Percentiles rank a stretch among this genome's conserved stretches.
Conservation (phyloP, 2,888 invertebrate genomes). For the Himalopsyche tibetana region DNA sequence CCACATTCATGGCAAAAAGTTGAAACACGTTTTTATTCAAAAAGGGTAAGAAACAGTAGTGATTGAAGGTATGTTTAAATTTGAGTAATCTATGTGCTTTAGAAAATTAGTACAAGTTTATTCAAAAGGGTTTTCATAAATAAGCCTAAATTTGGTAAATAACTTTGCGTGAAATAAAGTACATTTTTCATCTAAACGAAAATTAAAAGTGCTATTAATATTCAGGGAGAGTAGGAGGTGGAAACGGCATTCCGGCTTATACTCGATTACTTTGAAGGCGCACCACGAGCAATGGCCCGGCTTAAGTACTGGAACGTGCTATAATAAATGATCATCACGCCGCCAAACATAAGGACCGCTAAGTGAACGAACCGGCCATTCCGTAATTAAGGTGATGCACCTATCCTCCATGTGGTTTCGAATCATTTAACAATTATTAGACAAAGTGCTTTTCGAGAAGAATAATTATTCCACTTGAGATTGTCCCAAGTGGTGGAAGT, state of each 20-base stretch:
- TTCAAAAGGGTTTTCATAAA: no score
- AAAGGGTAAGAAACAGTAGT: no score
- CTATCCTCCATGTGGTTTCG: conserved; percentile 7
- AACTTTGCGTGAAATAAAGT: background rate
- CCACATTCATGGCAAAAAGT: no score
- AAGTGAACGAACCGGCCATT: conserved; percentile 30
- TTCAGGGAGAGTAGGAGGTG: background rate
- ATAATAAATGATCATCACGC: conserved; percentile 35
- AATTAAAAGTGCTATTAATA: conserved; percentile 33
- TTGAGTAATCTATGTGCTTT: no score
- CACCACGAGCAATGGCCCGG: conserved; percentile 1
- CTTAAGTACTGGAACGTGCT: conserved; percentile 36
- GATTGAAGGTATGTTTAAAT: no score
- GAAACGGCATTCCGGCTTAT: background rate
- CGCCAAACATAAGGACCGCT: conserved; percentile 12
- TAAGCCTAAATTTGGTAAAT: no score
- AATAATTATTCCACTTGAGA: conserved; percentile 15
- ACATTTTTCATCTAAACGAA: background rate
- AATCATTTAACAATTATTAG: conserved; percentile 1
- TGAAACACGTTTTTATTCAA: no score
- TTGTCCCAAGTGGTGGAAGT: background rate
- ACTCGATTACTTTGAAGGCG: conserved; percentile 23
- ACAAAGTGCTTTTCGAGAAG: background rate
- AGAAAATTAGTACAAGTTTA: no score
- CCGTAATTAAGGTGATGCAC: conserved; percentile 38